Base-by-base conservation (phyloP, 1,140 invertebrate species). In the Leptinotarsa lineolata region DNA sequence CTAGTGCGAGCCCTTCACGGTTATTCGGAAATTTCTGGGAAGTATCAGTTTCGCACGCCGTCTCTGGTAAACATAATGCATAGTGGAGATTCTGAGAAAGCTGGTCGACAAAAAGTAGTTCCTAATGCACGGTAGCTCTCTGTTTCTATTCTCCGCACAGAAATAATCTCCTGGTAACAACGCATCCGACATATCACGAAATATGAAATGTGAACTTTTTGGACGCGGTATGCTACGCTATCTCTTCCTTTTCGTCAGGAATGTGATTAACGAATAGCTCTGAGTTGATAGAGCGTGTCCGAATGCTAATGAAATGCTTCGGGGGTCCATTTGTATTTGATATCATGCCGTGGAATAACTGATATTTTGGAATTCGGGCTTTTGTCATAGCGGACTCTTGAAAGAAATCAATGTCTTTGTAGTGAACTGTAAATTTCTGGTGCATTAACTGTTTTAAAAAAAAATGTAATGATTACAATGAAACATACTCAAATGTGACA, bases 221-320 rank as follows among this genome's bases (percentile, higher is more conserved):
- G 15, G 48, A 54, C 4, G 48, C 15, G 15, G 48, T 54, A 18
- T 18, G 48, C 15, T n/a, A 15, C n/a, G 48, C 4, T 54, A 54
- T 54, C 15, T 54, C n/a, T 54, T 18, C 48, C 2, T 54, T 54
- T 54, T n/a, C 48, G 48, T 54, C 48, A n/a, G 48, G 16, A 2
- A 54, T 54, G 16, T 54, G 48, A 54, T 54, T 18, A 54, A 54
- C 48, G 48, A 54, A 54, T 54, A 54, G 48, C n/a, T n/a, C 4
- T 12, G n/a, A 54, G 48, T 54, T 54, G 48, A 18, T 54, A 18
- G 48, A 54, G 48, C 48, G 48, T 18, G 48, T 54, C 48, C 16
- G n/a, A 54, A 54, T 54, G n/a, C 48, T 54, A 54, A 54, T 54
- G 48, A 54, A 54, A n/a, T 54, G 48, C 48, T 54, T 54, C 48